phyloP scores from a whole-genome alignment of 2,113 vertebrate species.

The Myiozetetes cayanensis region DNA sequence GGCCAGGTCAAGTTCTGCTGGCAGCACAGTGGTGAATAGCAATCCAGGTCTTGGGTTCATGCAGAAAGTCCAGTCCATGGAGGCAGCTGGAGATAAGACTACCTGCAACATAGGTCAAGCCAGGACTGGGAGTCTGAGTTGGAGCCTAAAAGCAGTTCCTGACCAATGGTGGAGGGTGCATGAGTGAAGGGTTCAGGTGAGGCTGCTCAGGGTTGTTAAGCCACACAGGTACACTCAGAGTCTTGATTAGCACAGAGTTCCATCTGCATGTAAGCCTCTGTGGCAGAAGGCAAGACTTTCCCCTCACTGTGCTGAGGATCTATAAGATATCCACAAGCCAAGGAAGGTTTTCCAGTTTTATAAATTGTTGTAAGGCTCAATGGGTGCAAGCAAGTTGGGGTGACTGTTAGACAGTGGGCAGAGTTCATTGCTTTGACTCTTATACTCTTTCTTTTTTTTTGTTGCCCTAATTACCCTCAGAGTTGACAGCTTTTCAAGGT shows the following conservation, averaged over 20 bases:
- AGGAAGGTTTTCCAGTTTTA: background rate
- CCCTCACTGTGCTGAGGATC: background rate
- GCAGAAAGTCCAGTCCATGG: background rate
- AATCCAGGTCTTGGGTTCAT: background rate
- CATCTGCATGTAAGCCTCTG: background rate
- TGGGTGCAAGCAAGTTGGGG: background rate
- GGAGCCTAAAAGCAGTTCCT: background rate
- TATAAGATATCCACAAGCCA: background rate
- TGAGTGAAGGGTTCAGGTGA: background rate
- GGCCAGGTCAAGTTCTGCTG: background rate
- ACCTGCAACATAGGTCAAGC: background rate
- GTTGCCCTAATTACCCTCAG: background rate
- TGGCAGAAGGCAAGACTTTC: background rate
- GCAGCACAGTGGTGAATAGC: accelerated
- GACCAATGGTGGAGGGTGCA: background rate
- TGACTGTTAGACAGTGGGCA: background rate
- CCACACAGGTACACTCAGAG: background rate
- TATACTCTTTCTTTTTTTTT: background rate
- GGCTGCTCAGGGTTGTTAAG: background rate
- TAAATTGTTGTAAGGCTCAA: background rate
- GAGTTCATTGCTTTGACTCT: background rate
- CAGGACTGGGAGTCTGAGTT: accelerated
- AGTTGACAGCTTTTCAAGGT: background rate
- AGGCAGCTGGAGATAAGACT: background rate
- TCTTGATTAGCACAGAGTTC: background rate